phyloP scores from a whole-genome alignment of 1,140 invertebrate species.

The Orchesella cincta region DNA sequence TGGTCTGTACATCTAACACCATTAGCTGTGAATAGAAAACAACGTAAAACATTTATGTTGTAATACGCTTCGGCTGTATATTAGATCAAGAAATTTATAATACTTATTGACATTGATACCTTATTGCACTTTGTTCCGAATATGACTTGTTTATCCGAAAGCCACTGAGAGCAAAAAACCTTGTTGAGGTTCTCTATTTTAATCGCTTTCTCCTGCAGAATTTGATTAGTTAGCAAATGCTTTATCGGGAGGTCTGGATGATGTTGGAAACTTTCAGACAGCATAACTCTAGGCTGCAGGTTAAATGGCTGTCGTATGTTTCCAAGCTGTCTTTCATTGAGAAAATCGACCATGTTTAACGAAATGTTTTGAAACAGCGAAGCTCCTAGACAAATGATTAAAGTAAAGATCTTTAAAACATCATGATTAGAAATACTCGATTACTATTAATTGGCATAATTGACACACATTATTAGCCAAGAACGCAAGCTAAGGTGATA shows the following conservation, averaged over 20 bases:
- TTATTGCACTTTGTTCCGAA: slow-evolving; percentile 97
- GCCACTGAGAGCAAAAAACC: slow-evolving; percentile 94
- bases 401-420: not conserved
- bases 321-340: slow-evolving; percentile 72
- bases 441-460: not conserved
- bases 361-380: slow-evolving; percentile 71
- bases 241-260: slow-evolving; percentile 77
- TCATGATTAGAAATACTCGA: not conserved
- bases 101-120: too few species aligned
- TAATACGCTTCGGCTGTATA: too few species aligned
- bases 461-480: not conserved
- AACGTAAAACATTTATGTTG: too few species aligned
- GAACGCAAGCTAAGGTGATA: too few species aligned
- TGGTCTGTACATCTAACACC: slow-evolving; percentile 78
- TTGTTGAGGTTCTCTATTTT: slow-evolving; percentile 87
- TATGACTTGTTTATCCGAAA: slow-evolving; percentile 89
- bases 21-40: too few species aligned
- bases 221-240: slow-evolving; percentile 83
- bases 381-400: not conserved
- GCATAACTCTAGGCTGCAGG: slow-evolving; percentile 44
- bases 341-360: slow-evolving; percentile 82
- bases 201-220: slow-evolving; percentile 81
- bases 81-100: too few species aligned
- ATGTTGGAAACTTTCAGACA: slow-evolving; percentile 69
- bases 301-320: slow-evolving; percentile 55